Evolutionary conservation across 2,888 invertebrate species (phyloP), one percentile per base, ranked within the genome.

Genomic region (Nasonovia ribisnigri): DNA sequence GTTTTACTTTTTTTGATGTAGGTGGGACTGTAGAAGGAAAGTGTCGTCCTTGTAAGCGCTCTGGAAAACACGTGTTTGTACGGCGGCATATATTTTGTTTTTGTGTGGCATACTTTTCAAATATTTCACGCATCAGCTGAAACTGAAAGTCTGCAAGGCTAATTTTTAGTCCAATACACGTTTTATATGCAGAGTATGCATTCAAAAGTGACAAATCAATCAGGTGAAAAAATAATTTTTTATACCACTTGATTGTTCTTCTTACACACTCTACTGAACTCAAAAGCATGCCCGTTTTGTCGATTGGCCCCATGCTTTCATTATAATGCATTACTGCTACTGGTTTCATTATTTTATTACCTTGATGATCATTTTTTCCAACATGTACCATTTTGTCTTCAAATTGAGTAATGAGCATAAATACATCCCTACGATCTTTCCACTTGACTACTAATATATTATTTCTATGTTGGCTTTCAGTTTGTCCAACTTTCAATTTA

Each of bases 61-160:
- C n/a, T 77, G 29, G 13, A 36, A 77, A 77, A 77, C 77, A 77
- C n/a, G 36, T 36, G 42, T 43, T 46, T 26, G 84, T 26, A 84
- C 84, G 10, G 43, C 10, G 84, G 2, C 84, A 43, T 84, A 43
- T 29, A 6, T 84, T 84, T 84, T 10, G 8, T 8, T 84, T 84
- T 84, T 8, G 36, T 77, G 13, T 46, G 46, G 84, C 42, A 84
- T 43, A 84, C 43, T 84, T 43, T 0, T 4, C 43, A 10, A 84
- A 84, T 84, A 84, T 84, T 84, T 84, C 94, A 57, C 94, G 94
- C 26, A 94, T 94, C 57, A 86, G 92, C 46, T 95, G 94, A 94
- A 77, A 86, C 86, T 86, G 86, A n/a, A 86, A 86, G n/a, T 86
- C 86, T 86, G 48, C 86, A 48, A 48, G 48, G 87, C n/a, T 48